phyloP scores from a whole-genome alignment of 1,140 invertebrate genomes.

The Drosophila orena region DNA sequence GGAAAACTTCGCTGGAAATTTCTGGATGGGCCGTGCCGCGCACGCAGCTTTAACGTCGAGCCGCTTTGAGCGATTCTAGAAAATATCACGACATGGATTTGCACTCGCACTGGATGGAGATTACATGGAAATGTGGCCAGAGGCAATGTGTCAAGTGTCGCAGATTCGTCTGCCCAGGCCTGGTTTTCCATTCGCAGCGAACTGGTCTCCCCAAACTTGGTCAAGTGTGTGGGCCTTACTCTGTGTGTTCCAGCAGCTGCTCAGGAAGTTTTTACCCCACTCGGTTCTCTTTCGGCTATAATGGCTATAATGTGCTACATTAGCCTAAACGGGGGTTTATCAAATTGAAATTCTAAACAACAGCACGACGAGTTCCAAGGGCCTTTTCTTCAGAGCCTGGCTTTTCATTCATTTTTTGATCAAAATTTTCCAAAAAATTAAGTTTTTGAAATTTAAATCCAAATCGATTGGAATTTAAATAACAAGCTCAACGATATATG shows the following conservation, averaged over 20 bases:
- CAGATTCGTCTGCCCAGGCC: background rate
- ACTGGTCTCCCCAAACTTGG: constrained; percentile 20
- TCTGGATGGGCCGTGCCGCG: constrained; percentile 13
- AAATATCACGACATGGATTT: constrained; percentile 62
- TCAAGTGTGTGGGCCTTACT: constrained; percentile 26
- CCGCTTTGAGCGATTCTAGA: constrained; percentile 7
- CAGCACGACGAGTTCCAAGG: no score
- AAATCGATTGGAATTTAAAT: no score
- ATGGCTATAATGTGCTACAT: background rate
- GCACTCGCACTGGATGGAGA: constrained; percentile 55
- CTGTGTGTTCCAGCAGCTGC: constrained; percentile 3
- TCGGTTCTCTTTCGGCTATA: background rate
- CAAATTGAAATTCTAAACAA: background rate
- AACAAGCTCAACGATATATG: no score
- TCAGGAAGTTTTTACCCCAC: background rate
- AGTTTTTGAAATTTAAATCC: no score
- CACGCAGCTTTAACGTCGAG: constrained; percentile 38
- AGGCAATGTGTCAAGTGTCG: constrained; percentile 67
- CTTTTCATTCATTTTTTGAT: no score
- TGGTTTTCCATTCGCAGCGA: background rate
- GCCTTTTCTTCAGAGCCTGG: no score
- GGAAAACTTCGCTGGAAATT: constrained; percentile 5
- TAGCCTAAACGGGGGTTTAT: background rate
- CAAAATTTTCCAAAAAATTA: no score
- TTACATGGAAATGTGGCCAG: constrained; percentile 48